A percentile compares a stretch with the other conserved stretches of the same genome.
Conservation (phyloP, 2,113 vertebrate species). For the Sminthopsis crassicaudata region DNA sequence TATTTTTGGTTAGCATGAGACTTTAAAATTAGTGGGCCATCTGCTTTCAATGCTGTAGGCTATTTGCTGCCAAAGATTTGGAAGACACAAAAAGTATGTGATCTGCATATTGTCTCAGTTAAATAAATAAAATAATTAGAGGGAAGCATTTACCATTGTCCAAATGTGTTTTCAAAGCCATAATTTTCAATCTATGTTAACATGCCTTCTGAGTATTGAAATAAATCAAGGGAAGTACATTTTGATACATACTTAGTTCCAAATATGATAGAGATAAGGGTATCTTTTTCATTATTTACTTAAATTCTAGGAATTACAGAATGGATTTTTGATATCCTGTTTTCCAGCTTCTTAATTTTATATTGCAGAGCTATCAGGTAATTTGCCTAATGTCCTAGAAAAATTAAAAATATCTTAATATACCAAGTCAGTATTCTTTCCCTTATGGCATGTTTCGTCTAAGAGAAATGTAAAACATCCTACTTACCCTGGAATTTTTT, state of each 20-base stretch:
- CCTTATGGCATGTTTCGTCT: not conserved
- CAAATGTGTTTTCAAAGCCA: conserved; percentile 48
- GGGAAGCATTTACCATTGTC: conserved; percentile 34
- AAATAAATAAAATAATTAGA: conserved; percentile 65
- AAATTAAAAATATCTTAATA: not conserved
- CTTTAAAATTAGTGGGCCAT: conserved; percentile 74
- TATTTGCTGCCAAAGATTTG: conserved; percentile 62
- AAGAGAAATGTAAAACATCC: not conserved
- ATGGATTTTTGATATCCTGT: not conserved
- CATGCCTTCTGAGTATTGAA: conserved; percentile 9
- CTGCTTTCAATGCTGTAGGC: conserved; percentile 64
- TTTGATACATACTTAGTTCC: not conserved
- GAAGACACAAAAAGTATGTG: conserved; percentile 43
- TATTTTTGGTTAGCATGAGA: conserved; percentile 73
- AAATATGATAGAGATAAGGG: not conserved
- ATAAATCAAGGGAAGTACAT: not conserved
- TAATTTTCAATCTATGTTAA: conserved; percentile 44
- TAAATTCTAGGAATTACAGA: not conserved
- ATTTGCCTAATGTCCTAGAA: not conserved
- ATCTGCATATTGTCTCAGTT: conserved; percentile 33
- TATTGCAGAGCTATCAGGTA: not conserved
- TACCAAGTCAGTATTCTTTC: not conserved
- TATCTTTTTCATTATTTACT: not conserved
- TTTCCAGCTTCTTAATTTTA: not conserved
- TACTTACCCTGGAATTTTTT: not conserved